Evolutionary conservation across 2,888 invertebrate species (phyloP).

Genomic region (Xiphydria camelus): DNA sequence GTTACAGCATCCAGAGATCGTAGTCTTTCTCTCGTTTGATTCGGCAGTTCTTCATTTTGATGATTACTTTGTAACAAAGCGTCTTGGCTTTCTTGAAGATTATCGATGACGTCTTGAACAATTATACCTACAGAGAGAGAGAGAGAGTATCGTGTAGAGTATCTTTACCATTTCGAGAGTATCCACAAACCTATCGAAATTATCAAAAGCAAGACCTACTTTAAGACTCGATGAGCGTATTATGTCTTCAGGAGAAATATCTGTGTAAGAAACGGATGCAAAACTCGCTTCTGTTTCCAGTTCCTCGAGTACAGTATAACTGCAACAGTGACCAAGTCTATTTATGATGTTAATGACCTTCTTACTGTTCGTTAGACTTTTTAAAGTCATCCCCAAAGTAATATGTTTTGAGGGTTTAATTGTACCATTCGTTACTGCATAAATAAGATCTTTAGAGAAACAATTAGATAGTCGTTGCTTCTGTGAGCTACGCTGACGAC

Average conservation of each 20-base stretch:
- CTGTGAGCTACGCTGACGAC: constrained; percentile 7
- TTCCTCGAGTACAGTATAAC: constrained; percentile 32
- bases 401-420: constrained; percentile 38
- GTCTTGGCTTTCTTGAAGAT: too few relatives aligned
- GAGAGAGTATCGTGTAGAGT: constrained; percentile 30
- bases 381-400: constrained; percentile 32
- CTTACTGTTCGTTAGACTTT: too few relatives aligned
- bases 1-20: constrained; percentile 19
- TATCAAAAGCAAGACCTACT: constrained; percentile 28
- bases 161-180: constrained; percentile 29
- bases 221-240: constrained; percentile 8
- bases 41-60: too few relatives aligned
- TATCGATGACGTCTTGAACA: constrained; percentile 25
- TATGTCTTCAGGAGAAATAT: constrained; percentile 22
- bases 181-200: constrained; percentile 34
- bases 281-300: constrained; percentile 36
- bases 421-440: constrained; percentile 25
- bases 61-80: constrained; percentile 6
- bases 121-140: constrained; percentile 31
- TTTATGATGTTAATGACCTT: constrained; percentile 34
- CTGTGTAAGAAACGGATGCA: constrained; percentile 5
- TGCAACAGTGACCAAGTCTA: constrained; percentile 33
- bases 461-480: constrained; percentile 8
- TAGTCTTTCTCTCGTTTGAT: constrained; percentile 14
- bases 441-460: constrained; percentile 28